A percentile compares a stretch with the other conserved stretches of the same genome.
phyloP scores from a whole-genome alignment of 2,797 vertebrate species.

The Otolemur crassicaudatus region DNA sequence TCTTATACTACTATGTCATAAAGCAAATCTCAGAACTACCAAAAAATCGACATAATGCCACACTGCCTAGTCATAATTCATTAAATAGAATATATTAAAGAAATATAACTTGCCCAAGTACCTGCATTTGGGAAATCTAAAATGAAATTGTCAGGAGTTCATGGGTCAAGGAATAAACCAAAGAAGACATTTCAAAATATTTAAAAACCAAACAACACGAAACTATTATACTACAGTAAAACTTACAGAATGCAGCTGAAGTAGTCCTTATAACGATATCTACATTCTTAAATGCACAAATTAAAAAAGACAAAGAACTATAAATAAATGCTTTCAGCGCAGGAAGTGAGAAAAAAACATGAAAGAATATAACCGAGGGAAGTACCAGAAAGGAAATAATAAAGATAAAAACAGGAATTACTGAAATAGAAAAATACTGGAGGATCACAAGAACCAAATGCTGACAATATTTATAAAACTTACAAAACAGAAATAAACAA shows the following conservation, averaged over 20 bases:
- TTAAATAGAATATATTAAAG: neutral
- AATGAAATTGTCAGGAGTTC: neutral
- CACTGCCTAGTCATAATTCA: neutral
- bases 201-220: neutral
- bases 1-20: neutral
- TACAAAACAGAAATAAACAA: neutral
- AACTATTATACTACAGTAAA: neutral
- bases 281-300: neutral
- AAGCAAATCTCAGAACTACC: neutral
- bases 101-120: neutral
- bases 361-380: neutral
- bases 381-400: neutral
- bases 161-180: neutral
- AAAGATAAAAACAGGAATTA: neutral
- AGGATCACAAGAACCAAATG: slow-evolving; percentile 40
- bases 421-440: neutral
- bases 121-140: neutral
- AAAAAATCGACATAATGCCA: neutral
- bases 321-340: slow-evolving; percentile 4
- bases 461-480: neutral
- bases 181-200: neutral
- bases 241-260: neutral
- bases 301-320: neutral
- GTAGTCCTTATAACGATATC: neutral
- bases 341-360: neutral